Percentiles rank a stretch among this genome's conserved stretches.
These are phyloP conservation scores for Oasisia sp. DNA, from an alignment of 2,888 invertebrate genomes.

Conservation along the genomic window DNA sequence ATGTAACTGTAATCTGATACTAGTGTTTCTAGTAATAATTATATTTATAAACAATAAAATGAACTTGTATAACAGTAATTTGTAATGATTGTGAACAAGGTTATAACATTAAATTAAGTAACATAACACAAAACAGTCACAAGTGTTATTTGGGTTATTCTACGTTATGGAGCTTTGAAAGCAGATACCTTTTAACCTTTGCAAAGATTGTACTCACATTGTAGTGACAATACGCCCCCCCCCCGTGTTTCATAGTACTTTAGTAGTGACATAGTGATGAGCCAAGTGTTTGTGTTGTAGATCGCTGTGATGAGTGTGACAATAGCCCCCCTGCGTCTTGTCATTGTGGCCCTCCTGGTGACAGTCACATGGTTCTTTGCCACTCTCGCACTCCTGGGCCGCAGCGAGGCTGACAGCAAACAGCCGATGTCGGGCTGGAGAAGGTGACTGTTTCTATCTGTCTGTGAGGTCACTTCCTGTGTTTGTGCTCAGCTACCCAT, in stretches of 20 bases:
- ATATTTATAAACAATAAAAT: no score
- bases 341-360: constrained; percentile 81
- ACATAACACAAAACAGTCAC: no score
- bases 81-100: no score
- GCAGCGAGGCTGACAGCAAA: constrained; percentile 81
- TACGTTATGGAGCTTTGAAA: no score
- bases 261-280: background rate
- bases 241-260: background rate
- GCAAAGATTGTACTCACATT: no score
- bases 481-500: background rate
- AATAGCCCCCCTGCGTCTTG: constrained; percentile 80
- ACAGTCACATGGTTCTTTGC: constrained; percentile 87
- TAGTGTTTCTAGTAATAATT: no score
- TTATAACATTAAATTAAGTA: no score
- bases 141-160: no score
- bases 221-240: no score
- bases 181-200: no score
- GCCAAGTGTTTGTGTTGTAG: constrained; percentile 68
- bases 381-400: constrained; percentile 82
- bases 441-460: constrained; percentile 73
- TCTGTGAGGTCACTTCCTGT: background rate
- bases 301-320: constrained; percentile 86
- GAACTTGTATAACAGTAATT: no score
- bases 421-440: constrained; percentile 90
- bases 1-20: no score